phyloP scores from a whole-genome alignment of 2,113 vertebrate genomes.

The Brachypodius melanocephalos region DNA sequence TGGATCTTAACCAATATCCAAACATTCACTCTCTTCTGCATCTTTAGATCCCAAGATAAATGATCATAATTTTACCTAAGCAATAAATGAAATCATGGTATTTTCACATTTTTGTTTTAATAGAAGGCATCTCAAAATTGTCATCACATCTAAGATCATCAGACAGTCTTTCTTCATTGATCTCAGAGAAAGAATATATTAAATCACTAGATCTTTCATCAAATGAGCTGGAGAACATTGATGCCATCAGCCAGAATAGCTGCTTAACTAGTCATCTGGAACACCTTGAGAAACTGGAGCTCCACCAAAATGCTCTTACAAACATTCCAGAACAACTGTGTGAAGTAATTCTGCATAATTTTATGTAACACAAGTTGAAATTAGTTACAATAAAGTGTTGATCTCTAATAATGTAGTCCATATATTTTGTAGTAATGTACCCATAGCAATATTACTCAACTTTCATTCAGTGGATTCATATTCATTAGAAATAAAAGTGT shows the following conservation, averaged over 20 bases:
- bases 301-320: slow-evolving; percentile 86
- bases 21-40: not conserved
- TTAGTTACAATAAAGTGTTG: not conserved
- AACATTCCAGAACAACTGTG: slow-evolving; percentile 84
- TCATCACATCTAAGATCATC: slow-evolving; percentile 53
- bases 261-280: slow-evolving; percentile 79
- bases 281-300: slow-evolving; percentile 85
- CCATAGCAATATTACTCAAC: not conserved
- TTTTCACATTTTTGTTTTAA: slow-evolving; percentile 46
- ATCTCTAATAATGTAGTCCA: not conserved
- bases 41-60: not conserved
- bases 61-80: not conserved
- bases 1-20: not conserved
- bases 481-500: not conserved
- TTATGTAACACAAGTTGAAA: not conserved
- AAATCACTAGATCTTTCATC: slow-evolving; percentile 90
- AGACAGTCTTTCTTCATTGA: slow-evolving; percentile 75
- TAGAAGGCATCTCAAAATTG: slow-evolving; percentile 65
- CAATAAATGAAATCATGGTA: not conserved
- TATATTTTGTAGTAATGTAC: not conserved
- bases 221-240: slow-evolving; percentile 87
- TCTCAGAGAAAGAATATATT: slow-evolving; percentile 83
- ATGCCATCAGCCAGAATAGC: slow-evolving; percentile 78
- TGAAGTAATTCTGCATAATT: slow-evolving; percentile 75
- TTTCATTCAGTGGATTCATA: not conserved